Percentiles rank a stretch among this genome's conserved stretches.
These are phyloP conservation scores for Tangara arthus DNA, from an alignment of 2,797 vertebrate genomes.

Conservation along the genomic window DNA sequence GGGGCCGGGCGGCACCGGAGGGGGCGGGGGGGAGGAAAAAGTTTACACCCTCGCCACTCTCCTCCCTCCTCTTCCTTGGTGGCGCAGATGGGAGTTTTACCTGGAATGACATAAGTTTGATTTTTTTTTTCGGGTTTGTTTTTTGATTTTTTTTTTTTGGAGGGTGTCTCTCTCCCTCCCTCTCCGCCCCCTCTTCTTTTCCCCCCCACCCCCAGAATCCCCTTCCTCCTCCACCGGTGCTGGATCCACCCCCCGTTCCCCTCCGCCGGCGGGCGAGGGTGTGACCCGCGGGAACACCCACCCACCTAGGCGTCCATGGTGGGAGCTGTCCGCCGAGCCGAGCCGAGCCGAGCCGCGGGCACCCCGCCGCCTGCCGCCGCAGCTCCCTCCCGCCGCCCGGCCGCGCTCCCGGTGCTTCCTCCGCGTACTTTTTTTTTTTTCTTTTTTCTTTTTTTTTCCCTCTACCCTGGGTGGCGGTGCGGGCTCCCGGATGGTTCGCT, in stretches of 20 bases:
- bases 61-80: slow-evolving; percentile 36
- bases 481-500: slow-evolving; percentile 38
- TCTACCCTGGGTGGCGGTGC: not conserved
- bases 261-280: slow-evolving; percentile 57
- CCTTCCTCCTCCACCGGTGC: not conserved
- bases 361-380: not conserved
- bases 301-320: slow-evolving; percentile 9
- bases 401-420: not conserved
- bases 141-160: too few species aligned
- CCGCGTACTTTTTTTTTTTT: not conserved
- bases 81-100: slow-evolving; percentile 53
- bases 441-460: not conserved
- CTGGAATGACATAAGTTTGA: not conserved
- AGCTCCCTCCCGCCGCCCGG: not conserved
- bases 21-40: slow-evolving; percentile 24
- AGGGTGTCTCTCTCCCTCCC: too few species aligned
- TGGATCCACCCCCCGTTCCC: not conserved
- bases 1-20: not conserved
- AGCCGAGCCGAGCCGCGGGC: not conserved
- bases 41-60: slow-evolving; percentile 41
- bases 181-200: too few species aligned
- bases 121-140: not conserved
- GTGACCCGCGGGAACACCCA: slow-evolving; percentile 32
- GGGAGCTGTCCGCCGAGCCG: not conserved
- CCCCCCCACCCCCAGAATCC: too few species aligned